Evolutionary conservation across 2,797 vertebrate species (phyloP).

Genomic region (Odontamblyopus lacepedii): DNA sequence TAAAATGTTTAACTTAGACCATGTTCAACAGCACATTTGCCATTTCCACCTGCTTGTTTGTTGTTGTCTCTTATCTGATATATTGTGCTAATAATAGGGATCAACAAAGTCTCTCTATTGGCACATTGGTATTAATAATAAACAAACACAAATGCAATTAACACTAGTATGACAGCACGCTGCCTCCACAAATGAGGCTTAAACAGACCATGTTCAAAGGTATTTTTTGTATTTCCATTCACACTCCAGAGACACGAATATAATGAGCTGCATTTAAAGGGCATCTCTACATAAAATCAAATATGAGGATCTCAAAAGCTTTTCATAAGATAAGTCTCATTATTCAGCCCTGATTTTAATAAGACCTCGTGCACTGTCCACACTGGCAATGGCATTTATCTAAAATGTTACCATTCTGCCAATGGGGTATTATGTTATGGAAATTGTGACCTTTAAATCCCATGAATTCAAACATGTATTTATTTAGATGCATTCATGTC

Average conservation of each 20-base stretch:
- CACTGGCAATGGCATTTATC: background rate
- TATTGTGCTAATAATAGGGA: background rate
- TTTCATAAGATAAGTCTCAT: background rate
- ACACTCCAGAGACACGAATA: background rate
- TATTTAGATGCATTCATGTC: background rate
- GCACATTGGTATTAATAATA: constrained; percentile 11
- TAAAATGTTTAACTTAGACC: background rate
- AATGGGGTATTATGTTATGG: background rate
- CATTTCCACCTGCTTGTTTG: background rate
- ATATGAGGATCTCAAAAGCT: background rate
- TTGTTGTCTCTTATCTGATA: background rate
- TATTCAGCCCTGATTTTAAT: background rate
- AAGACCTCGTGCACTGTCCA: constrained; percentile 1
- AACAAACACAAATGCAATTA: constrained; percentile 7
- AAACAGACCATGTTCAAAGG: background rate
- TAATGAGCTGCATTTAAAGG: background rate
- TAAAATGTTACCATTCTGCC: background rate
- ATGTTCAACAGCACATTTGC: background rate
- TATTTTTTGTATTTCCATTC: constrained; percentile 1
- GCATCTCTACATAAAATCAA: background rate
- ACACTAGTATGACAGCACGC: constrained; percentile 1
- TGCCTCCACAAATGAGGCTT: constrained; percentile 6
- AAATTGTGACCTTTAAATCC: background rate
- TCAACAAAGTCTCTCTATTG: background rate
- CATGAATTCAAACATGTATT: background rate